phyloP scores from a whole-genome alignment of 64 coral and sea anemone genomes.

The Porites lutea region DNA sequence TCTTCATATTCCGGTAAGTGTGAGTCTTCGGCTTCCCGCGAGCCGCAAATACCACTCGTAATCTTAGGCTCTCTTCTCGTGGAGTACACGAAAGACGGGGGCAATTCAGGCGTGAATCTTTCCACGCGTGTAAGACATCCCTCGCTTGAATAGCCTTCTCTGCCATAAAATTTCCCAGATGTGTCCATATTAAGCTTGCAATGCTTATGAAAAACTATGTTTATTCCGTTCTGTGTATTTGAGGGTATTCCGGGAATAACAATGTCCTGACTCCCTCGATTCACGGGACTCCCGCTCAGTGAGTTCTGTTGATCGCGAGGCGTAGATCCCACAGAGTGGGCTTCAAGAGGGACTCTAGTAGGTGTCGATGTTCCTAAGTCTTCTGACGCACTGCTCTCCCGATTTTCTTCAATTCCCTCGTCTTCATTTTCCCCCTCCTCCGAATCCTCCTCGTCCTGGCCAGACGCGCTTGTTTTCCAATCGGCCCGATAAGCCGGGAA shows the following conservation, averaged over 20 bases:
- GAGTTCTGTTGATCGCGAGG: conserved; percentile 1
- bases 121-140: conserved; percentile 29
- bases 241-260: conserved; percentile 58
- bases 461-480: not conserved
- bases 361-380: not conserved
- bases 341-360: not conserved
- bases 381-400: conserved; percentile 8
- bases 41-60: not conserved
- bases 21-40: not conserved
- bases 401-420: not conserved
- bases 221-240: conserved; percentile 64
- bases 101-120: conserved; percentile 11
- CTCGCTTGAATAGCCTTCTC: conserved; percentile 29
- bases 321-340: not conserved
- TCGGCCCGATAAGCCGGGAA: conserved; percentile 76
- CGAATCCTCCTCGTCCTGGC: not conserved
- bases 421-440: conserved; percentile 8
- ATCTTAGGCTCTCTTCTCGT: conserved; percentile 24
- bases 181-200: conserved; percentile 33
- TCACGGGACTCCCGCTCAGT: not conserved
- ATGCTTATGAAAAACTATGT: conserved; percentile 76
- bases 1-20: conserved; percentile 2
- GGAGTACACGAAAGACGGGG: conserved; percentile 21
- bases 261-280: not conserved
- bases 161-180: not conserved